These are phyloP conservation scores for Drosophila mayaguana DNA, from an alignment of 2,888 invertebrate genomes.

Conservation along the genomic window DNA sequence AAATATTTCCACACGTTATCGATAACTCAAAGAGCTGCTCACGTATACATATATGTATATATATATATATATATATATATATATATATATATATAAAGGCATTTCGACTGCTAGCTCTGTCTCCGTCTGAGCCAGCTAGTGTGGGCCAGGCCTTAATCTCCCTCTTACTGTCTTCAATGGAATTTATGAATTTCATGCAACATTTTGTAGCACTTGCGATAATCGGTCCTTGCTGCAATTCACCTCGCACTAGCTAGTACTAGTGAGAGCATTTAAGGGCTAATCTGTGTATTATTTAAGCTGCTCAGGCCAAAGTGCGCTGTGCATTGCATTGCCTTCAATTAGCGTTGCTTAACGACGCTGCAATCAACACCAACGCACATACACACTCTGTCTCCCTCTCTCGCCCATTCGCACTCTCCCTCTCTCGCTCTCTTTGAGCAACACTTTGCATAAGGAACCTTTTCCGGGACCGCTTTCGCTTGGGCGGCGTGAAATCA, in stretches of 20 bases:
- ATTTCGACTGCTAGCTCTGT: neutral
- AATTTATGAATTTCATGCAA: neutral
- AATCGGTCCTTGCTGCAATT: neutral
- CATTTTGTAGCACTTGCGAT: too few relatives aligned
- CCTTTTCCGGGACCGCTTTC: conserved; percentile 36
- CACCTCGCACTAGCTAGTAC: neutral
- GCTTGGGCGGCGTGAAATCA: conserved; percentile 63
- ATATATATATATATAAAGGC: neutral
- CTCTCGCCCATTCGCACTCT: neutral
- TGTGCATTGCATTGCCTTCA: neutral
- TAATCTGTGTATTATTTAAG: neutral
- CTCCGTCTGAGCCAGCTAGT: too few relatives aligned
- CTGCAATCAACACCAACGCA: neutral
- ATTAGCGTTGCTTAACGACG: conserved; percentile 11
- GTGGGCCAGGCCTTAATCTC: neutral
- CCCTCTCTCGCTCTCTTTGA: neutral
- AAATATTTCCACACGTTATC: conserved; percentile 2
- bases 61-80: neutral
- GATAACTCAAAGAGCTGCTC: neutral
- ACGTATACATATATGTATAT: neutral
- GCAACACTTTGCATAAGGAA: conserved; percentile 20
- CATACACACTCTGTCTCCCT: neutral
- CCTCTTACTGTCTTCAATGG: neutral
- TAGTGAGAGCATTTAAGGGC: conserved; percentile 1
- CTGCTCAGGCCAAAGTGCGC: neutral